A percentile compares a stretch with the other conserved stretches of the same genome.
Conservation (phyloP, 37 sponge, comb jelly and placozoan genomes). For the Diacarnus erythraeanus region DNA sequence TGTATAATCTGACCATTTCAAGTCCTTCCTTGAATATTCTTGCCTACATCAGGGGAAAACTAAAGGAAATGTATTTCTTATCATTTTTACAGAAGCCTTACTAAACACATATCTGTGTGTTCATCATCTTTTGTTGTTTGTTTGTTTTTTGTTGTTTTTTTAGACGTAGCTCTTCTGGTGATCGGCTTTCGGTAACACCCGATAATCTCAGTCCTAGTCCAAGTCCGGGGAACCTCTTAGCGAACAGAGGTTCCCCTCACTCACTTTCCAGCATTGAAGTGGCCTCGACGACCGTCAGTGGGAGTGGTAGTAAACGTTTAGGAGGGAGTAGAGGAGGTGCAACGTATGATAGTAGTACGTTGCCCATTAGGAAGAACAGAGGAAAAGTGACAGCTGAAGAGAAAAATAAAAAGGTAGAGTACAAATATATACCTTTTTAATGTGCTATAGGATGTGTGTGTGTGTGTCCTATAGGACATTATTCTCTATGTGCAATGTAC, state of each 20-base stretch:
- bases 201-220: conserved; percentile 51
- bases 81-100: too few relatives aligned
- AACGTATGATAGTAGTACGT: conserved; percentile 49
- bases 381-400: conserved; percentile 29
- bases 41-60: too few relatives aligned
- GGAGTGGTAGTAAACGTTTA: background rate
- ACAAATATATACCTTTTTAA: too few relatives aligned
- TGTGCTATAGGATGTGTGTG: background rate
- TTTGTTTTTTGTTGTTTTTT: background rate
- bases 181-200: conserved; percentile 49
- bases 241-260: conserved; percentile 1
- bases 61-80: too few relatives aligned
- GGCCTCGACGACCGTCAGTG: background rate
- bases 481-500: too few relatives aligned
- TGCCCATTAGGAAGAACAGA: conserved; percentile 43
- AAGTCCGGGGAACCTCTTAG: background rate
- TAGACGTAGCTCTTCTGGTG: conserved; percentile 64
- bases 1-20: too few relatives aligned
- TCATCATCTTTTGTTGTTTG: too few relatives aligned
- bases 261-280: conserved; percentile 16
- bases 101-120: too few relatives aligned
- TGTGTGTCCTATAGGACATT: too few relatives aligned
- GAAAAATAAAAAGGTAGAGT: conserved; percentile 48
- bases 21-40: too few relatives aligned
- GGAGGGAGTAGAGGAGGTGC: conserved; percentile 5